Percentiles rank a stretch among this genome's conserved stretches.
These are phyloP conservation scores for Rhabdornis inornatus DNA, from an alignment of 2,113 vertebrate genomes.

Conservation along the genomic window DNA sequence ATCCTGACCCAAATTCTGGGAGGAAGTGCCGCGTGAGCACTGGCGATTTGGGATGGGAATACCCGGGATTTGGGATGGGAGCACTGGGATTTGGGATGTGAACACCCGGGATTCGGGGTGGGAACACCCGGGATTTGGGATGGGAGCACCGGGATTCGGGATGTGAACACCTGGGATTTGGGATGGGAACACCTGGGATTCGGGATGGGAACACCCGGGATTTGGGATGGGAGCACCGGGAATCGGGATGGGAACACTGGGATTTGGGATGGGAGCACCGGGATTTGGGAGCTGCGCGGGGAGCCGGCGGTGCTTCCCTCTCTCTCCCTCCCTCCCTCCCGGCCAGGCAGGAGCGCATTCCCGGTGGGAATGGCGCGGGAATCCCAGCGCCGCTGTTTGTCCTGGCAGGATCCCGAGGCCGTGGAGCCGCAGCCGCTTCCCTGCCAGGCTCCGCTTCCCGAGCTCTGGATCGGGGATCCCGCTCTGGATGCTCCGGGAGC, in stretches of 20 bases:
- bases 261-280: not conserved
- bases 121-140: not conserved
- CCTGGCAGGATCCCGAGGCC: constrained; percentile 35
- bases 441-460: constrained; percentile 7
- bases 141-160: no score
- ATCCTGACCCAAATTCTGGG: fast-evolving
- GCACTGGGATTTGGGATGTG: not conserved
- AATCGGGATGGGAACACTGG: not conserved
- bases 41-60: no score
- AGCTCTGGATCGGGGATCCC: not conserved
- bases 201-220: not conserved
- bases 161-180: not conserved
- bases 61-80: fast-evolving
- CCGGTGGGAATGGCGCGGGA: not conserved
- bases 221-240: no score
- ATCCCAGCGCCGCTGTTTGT: constrained; percentile 37
- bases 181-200: not conserved
- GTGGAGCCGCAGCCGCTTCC: constrained; percentile 4
- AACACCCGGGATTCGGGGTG: not conserved
- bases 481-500: not conserved
- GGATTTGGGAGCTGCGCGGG: not conserved
- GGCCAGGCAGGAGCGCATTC: not conserved
- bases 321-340: no score
- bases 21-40: fast-evolving
- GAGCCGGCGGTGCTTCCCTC: no score